Conservation (phyloP, 2,888 invertebrate species). For the Drosophila colorata region DNA sequence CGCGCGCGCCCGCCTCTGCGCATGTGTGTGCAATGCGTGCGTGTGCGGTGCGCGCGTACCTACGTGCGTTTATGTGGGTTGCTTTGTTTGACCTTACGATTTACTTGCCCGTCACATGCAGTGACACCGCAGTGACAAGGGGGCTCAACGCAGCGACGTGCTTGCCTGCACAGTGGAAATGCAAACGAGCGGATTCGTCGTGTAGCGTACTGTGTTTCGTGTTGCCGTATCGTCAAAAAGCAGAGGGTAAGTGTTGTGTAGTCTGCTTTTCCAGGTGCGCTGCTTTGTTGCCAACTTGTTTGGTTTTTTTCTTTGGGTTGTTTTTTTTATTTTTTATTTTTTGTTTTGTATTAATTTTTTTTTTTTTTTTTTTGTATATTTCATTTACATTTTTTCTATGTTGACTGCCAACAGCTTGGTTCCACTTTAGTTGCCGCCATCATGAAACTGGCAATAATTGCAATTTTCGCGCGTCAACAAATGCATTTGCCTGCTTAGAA, state of each 20-base stretch:
- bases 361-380: not conserved
- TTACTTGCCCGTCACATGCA: slow-evolving; percentile 5
- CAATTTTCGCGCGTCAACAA: slow-evolving; percentile 5
- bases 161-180: slow-evolving; percentile 25
- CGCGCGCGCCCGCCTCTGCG: not conserved
- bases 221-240: slow-evolving; percentile 20
- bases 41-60: slow-evolving; percentile 10
- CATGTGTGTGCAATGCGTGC: slow-evolving; percentile 31
- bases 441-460: slow-evolving; percentile 12
- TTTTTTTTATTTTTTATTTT: not conserved
- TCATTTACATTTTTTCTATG: not conserved
- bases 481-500: slow-evolving; percentile 59
- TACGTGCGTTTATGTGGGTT: slow-evolving; percentile 26
- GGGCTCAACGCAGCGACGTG: slow-evolving; percentile 20
- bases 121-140: slow-evolving; percentile 22
- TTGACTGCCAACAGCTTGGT: slow-evolving; percentile 11
- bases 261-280: not conserved
- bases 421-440: slow-evolving; percentile 11
- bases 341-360: slow-evolving; percentile 2
- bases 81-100: slow-evolving; percentile 24
- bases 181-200: slow-evolving; percentile 4
- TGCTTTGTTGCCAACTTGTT: slow-evolving; percentile 1
- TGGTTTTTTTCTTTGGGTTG: slow-evolving; percentile 7
- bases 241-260: not conserved
- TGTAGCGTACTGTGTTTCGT: not conserved